Base-by-base conservation (phyloP, 2,113 vertebrate species). In the Haplochromis burtoni region DNA sequence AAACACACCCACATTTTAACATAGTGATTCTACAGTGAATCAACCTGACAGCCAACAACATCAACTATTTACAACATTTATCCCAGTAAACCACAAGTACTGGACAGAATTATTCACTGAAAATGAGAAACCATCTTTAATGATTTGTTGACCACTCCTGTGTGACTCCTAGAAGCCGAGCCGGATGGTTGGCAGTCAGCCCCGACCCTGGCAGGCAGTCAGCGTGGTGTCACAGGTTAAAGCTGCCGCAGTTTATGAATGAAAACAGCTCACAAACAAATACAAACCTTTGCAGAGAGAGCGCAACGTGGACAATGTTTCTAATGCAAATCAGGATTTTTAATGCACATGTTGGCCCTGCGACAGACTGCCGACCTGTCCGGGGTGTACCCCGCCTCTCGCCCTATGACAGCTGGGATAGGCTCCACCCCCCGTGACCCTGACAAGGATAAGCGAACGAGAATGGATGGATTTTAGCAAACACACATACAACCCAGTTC, bases 141-240 rank as follows among this genome's bases (percentile, higher is more conserved):
- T 14, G 12, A 16, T 73, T 29, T 79, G 49, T 57, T 55, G 73
- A 66, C 59, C 57, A 33, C 40, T 82, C 71, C 21, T 81, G 55
- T 55, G 63, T 17, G 91, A 87, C 81, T 90, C 90, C 90, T 84
- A 94, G 93, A 91, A 92, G 95, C 94, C 91, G 86, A n/a, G 55
- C 49, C 26, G 29, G 35, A 7, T 13, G 61, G 66, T 5, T 19
- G 53, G 73, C 45, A 16, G 13, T 59, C 19, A 87, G 55, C 24
- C 54, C 17, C 35, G 16, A 38, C 21, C 29, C 51, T 71, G 86
- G 82, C 71, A 91, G 80, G 79, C 73, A 12, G 31, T n/a, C 24
- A 79, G 49, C 38, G 11, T 31, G 35, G 21, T 49, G 71, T 85
- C 31, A 24, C 9, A 82, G 5, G 35, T 17, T 17, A 83, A 11